These are phyloP conservation scores for Fratercula arctica DNA, from an alignment of 2,797 vertebrate genomes.

Conservation along the genomic window DNA sequence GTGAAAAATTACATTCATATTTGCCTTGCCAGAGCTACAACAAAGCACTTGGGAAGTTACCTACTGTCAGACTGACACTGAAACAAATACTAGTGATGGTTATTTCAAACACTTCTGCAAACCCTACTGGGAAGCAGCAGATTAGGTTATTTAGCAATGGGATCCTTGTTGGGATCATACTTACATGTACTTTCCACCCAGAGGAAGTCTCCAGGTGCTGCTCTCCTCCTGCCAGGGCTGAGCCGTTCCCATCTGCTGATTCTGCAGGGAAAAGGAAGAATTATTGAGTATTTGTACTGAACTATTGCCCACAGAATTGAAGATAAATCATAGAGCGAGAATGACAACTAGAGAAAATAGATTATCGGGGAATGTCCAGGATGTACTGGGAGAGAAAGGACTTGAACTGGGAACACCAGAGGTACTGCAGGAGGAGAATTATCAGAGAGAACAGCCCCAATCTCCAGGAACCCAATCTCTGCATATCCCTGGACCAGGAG, in stretches of 20 bases:
- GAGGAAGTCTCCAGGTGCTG: neutral
- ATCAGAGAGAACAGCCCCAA: rapidly evolving
- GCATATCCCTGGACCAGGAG: neutral
- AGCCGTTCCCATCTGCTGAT: neutral
- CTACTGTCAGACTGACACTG: neutral
- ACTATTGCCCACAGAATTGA: too few species aligned
- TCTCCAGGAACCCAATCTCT: neutral
- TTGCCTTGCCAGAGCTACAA: neutral
- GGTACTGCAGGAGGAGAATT: neutral
- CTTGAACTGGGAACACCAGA: neutral
- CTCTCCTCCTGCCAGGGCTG: neutral
- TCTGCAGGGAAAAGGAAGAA: neutral
- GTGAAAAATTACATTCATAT: neutral
- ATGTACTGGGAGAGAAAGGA: neutral
- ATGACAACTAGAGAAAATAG: neutral
- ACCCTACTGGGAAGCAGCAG: neutral
- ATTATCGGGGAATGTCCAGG: neutral
- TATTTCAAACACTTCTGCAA: neutral
- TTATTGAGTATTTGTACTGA: neutral
- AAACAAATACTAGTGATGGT: neutral
- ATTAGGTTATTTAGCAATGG: too few species aligned
- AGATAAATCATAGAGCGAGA: neutral
- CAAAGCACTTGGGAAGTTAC: neutral
- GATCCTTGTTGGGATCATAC: neutral
- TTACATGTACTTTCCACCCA: rapidly evolving